Evolutionary conservation across 2,888 invertebrate species (phyloP).

Genomic region (Caenorhabditis doughertyi): DNA sequence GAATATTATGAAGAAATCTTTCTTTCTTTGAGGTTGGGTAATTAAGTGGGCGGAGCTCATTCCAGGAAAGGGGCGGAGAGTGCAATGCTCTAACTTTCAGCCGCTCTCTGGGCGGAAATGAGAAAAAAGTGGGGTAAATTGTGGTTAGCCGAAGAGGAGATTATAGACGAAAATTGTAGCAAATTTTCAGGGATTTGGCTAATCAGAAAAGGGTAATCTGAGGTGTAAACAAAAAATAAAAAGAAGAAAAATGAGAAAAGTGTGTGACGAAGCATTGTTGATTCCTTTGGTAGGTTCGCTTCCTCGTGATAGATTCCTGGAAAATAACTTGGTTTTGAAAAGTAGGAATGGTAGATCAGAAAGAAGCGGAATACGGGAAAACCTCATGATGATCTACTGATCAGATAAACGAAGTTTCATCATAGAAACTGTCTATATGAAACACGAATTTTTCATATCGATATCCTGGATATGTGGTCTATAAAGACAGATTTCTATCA

Average conservation of each 20-base stretch:
- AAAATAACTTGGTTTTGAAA: too few relatives aligned
- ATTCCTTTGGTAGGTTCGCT: too few relatives aligned
- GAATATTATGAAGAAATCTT: neutral
- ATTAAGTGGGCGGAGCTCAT: neutral
- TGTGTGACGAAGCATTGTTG: too few relatives aligned
- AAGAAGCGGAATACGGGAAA: too few relatives aligned
- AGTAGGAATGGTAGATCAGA: too few relatives aligned
- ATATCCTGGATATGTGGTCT: too few relatives aligned
- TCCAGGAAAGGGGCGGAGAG: neutral
- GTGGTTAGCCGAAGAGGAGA: neutral
- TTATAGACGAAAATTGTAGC: slow-evolving; percentile 3
- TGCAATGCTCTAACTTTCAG: neutral
- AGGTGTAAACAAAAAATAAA: neutral
- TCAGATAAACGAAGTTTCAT: too few relatives aligned
- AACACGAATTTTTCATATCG: too few relatives aligned
- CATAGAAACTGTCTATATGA: too few relatives aligned
- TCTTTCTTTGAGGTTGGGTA: neutral
- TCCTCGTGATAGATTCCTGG: neutral
- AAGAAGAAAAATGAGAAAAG: too few relatives aligned
- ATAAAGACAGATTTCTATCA: too few relatives aligned
- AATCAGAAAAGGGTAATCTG: neutral
- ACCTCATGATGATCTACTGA: too few relatives aligned
- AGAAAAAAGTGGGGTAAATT: neutral
- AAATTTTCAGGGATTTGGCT: neutral
- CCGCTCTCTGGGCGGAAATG: neutral